phyloP scores from a whole-genome alignment of 2,113 vertebrate genomes.

The Tragelaphus buxtoni region DNA sequence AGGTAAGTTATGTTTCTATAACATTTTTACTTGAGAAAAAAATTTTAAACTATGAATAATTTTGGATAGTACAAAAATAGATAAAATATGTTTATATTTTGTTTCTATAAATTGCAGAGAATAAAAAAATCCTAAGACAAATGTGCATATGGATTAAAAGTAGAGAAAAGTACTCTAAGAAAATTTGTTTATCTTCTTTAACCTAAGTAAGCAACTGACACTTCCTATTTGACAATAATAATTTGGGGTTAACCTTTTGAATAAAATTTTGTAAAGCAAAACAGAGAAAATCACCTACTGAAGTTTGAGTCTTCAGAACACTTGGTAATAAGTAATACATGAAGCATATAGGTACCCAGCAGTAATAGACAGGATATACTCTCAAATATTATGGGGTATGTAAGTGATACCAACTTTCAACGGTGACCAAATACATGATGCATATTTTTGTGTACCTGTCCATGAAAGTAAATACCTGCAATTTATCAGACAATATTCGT shows the following conservation, averaged over 20 bases:
- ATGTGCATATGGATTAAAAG: background rate
- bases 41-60: background rate
- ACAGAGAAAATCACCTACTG: background rate
- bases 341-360: background rate
- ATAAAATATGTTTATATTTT: background rate
- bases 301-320: background rate
- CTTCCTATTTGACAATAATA: background rate
- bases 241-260: background rate
- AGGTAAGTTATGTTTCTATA: background rate
- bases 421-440: background rate
- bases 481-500: background rate
- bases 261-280: constrained; percentile 19
- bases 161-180: background rate
- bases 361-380: background rate
- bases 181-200: constrained; percentile 6
- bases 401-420: background rate
- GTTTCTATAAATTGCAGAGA: background rate
- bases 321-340: background rate
- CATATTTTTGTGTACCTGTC: no score
- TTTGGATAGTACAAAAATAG: background rate
- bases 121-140: background rate
- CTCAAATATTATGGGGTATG: background rate
- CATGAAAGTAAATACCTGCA: background rate
- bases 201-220: background rate
- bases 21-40: background rate